Base-by-base conservation (phyloP, 2,888 invertebrate genomes). In the Drosophila lacicola region DNA sequence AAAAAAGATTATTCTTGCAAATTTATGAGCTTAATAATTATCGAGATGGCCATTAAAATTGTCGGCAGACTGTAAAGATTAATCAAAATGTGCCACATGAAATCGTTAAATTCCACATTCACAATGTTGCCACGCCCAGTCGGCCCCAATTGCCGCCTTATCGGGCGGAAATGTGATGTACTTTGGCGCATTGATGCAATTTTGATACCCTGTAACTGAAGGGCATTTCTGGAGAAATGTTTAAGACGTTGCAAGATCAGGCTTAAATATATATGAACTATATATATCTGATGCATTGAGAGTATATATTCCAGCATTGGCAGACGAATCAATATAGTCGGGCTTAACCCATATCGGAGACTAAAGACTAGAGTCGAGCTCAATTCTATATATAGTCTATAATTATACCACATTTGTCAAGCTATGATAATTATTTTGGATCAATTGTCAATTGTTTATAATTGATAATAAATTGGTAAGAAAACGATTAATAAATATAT, bases 1-100 rank as follows among this genome's bases (percentile, higher is more conserved):
- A 29, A 17, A 29, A 29, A 29, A 8, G 29, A 8, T 56, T 75
- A 42, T 55, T 14, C 36, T 25, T 44, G 29, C 63, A 67, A 74
- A 71, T 71, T 72, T 76, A 78, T 56, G 70, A 21, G 61, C 73
- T 65, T 53, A 58, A 77, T 70, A 62, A 77, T 70, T 69, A 68
- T 69, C 68, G 17, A 29, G 34, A 50, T 60, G 46, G 54, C 69
- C 61, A 66, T 76, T 78, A 70, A 78, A 77, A 65, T 50, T 58
- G 78, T 65, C 60, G 39, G 17, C 3, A 17, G 25, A 33, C 25
- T 44, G 62, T 44, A 41, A 54, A 87, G 74, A 84, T 82, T 87
- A 78, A 84, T 82, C 87, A 82, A 68, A 71, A 68, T 74, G 68
- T 62, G 70, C 57, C 82, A 84, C 79, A 86, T 64, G 29, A 74